Evolutionary conservation across 2,113 vertebrate genomes (phyloP).

Genomic region (Cercocebus atys): DNA sequence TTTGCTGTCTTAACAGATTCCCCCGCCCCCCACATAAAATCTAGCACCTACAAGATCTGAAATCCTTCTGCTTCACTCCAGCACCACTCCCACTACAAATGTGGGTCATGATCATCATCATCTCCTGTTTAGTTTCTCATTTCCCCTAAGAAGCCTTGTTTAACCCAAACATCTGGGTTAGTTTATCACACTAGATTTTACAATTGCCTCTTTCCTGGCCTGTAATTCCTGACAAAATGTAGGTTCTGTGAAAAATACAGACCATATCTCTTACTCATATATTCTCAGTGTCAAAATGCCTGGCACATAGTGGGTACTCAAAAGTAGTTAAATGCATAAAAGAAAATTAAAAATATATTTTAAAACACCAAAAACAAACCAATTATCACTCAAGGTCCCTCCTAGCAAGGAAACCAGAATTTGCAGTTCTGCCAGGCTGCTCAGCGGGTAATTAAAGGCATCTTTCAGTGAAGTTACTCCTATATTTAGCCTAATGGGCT

Average conservation of each 20-base stretch:
- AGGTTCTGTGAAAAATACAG: neutral
- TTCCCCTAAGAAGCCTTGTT: neutral
- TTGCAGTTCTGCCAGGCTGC: neutral
- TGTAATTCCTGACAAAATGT: neutral
- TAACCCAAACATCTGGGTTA: neutral
- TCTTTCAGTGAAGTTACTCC: neutral
- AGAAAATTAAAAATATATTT: neutral
- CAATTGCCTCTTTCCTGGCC: neutral
- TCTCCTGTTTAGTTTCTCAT: neutral
- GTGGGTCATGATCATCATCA: neutral
- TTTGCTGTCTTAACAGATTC: neutral
- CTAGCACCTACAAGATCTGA: neutral
- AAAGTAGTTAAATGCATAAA: neutral
- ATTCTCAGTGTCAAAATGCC: neutral
- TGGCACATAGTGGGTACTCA: neutral
- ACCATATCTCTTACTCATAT: neutral
- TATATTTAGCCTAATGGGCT: neutral
- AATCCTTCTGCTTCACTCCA: neutral
- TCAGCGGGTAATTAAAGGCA: neutral
- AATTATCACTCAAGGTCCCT: neutral
- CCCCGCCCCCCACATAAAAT: neutral
- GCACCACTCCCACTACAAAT: neutral
- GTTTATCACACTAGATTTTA: neutral
- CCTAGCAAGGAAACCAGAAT: neutral
- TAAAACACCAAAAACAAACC: neutral